Conservation (phyloP, 2,113 vertebrate genomes). For the Strix aluco region DNA sequence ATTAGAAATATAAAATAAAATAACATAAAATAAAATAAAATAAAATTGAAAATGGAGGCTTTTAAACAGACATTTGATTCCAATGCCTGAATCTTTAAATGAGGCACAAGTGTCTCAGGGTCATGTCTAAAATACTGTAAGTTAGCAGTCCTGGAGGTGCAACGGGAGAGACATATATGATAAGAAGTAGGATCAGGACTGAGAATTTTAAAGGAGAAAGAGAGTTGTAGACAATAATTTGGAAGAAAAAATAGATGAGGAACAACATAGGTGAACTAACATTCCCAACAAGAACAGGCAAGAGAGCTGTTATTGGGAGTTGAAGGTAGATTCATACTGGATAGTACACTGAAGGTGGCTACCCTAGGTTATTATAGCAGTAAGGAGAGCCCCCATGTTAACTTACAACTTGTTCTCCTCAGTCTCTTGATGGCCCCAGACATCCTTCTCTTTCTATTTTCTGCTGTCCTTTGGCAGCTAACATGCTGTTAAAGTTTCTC, state of each 20-base stretch:
- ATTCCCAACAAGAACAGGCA: background rate
- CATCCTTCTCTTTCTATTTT: background rate
- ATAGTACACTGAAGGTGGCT: background rate
- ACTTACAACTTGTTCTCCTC: background rate
- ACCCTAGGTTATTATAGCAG: background rate
- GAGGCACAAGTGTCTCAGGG: background rate
- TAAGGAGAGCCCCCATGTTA: background rate
- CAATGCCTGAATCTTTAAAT: background rate
- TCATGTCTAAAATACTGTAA: background rate
- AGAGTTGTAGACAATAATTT: background rate
- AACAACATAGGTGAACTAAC: background rate
- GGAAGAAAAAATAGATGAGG: background rate
- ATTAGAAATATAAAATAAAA: background rate
- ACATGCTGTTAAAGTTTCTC: background rate
- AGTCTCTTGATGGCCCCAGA: background rate
- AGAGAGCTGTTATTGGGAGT: background rate
- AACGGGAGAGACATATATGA: background rate
- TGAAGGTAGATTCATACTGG: background rate
- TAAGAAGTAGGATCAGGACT: background rate
- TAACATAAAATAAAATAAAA: background rate
- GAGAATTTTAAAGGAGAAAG: background rate
- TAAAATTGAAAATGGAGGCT: background rate
- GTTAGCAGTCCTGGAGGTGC: background rate
- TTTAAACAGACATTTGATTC: background rate
- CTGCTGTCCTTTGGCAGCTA: background rate